Evolutionary conservation across 2,113 vertebrate genomes (phyloP), one percentile per base, ranked within the genome.

Genomic region (Geococcyx californianus): DNA sequence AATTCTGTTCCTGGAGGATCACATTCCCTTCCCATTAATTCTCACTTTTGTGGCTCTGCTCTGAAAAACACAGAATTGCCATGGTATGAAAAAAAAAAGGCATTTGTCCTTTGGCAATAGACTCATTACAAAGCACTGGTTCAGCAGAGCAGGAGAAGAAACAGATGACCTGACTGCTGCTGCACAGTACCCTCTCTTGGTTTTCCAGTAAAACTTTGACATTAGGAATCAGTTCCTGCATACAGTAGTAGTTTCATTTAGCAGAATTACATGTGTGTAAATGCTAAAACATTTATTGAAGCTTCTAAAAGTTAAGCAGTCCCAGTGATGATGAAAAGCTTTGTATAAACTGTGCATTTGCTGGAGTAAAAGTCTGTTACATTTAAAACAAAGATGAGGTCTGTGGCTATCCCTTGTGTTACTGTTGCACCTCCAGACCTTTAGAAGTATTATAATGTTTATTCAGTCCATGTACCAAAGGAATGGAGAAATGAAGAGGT

Each of bases 101-200:
- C 13, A 28, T 56, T 91, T 90, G 42, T 90, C 34, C 59, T 83
- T 80, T 90, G 74, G 38, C 56, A 78, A 63, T 34, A 55, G 31
- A 68, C 25, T 79, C 24, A 21, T 56, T 60, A 49, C 7, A 31
- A 94, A 79, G 24, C 36, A 69, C 44, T 91, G 34, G 25, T 77
- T 93, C 69, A 82, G 44, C 62, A 94, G 62, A 83, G 44, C 31
- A 76, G 69, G 24, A 91, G 49, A 76, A 95, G 78, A 69, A 91
- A 36, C 7, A 58, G 33, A 49, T n/a, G 31, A 58, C 21, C 20
- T 83, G 49, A 55, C 29, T 77, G 18, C 42, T 63, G 42, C 38
- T 67, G 25, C 55, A 54, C 47, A 63, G 29, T 84, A 87, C 29
- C 87, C 56, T 25, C 34, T 67, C 55, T 47, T 68, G 25, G 12